These are phyloP conservation scores for Drosophila putrida DNA, from an alignment of 2,888 invertebrate species.

Conservation along the genomic window DNA sequence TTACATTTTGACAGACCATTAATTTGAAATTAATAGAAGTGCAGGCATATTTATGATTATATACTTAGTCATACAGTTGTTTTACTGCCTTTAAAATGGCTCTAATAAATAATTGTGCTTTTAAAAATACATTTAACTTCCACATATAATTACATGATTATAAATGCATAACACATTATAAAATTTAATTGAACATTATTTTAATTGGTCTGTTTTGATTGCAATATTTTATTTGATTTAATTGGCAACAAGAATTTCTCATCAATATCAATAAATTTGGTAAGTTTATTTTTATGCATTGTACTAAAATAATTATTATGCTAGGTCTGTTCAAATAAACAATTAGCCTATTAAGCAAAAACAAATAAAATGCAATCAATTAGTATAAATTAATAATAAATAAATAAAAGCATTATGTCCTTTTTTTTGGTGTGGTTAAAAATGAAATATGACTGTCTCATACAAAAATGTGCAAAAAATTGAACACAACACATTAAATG, in stretches of 20 bases:
- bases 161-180: background rate
- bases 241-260: conserved; percentile 1
- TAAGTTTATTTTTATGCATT: background rate
- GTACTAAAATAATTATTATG: conserved; percentile 15
- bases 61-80: too few relatives aligned
- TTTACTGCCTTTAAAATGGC: too few relatives aligned
- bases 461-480: conserved; percentile 56
- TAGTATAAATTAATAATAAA: conserved; percentile 55
- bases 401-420: conserved; percentile 22
- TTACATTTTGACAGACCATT: too few relatives aligned
- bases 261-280: background rate
- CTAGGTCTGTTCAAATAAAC: conserved; percentile 20
- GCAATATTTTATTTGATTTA: conserved; percentile 1
- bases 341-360: conserved; percentile 12
- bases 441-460: conserved; percentile 43
- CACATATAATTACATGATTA: background rate
- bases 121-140: background rate
- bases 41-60: too few relatives aligned
- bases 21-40: too few relatives aligned
- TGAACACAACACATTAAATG: conserved; percentile 76
- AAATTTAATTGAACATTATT: conserved; percentile 4
- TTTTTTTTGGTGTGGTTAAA: background rate
- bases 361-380: conserved; percentile 46
- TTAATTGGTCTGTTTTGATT: background rate
- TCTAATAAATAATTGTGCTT: background rate